phyloP scores from a whole-genome alignment of 2,113 vertebrate genomes.

The Aspidoscelis tigris region DNA sequence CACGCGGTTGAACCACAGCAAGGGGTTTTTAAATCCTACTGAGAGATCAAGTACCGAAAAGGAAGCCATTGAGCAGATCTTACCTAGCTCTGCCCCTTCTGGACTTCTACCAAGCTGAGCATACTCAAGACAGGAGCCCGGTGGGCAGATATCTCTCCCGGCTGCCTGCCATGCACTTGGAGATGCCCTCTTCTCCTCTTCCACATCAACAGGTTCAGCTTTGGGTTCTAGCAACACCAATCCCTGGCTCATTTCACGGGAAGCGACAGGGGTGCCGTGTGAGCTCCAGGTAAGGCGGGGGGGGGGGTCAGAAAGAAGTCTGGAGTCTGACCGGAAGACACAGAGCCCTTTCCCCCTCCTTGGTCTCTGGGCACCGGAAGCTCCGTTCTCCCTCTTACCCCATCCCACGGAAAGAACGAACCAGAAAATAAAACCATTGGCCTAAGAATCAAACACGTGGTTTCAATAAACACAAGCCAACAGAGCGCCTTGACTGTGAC shows the following conservation, averaged over 20 bases:
- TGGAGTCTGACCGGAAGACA: background rate
- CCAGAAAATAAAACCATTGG: background rate
- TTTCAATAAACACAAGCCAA: background rate
- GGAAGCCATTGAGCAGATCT: background rate
- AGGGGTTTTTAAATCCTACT: background rate
- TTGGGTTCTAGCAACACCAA: no score
- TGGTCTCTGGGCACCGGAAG: background rate
- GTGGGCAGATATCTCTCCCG: background rate
- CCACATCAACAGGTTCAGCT: background rate
- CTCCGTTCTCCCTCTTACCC: background rate
- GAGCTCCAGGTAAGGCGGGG: no score
- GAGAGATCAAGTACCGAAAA: background rate
- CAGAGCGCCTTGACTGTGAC: no score
- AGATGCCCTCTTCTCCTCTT: no score
- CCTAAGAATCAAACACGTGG: background rate
- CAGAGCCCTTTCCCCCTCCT: background rate
- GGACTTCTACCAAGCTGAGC: background rate
- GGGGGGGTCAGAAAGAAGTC: background rate
- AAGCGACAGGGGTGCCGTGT: background rate
- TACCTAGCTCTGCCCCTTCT: background rate
- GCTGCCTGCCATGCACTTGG: no score
- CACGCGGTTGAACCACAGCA: background rate
- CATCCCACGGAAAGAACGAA: background rate
- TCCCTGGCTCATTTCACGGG: background rate
- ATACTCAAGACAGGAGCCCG: background rate